These are phyloP conservation scores for Stylophora pistillata DNA, from an alignment of 64 coral and sea anemone species.

Conservation along the genomic window DNA sequence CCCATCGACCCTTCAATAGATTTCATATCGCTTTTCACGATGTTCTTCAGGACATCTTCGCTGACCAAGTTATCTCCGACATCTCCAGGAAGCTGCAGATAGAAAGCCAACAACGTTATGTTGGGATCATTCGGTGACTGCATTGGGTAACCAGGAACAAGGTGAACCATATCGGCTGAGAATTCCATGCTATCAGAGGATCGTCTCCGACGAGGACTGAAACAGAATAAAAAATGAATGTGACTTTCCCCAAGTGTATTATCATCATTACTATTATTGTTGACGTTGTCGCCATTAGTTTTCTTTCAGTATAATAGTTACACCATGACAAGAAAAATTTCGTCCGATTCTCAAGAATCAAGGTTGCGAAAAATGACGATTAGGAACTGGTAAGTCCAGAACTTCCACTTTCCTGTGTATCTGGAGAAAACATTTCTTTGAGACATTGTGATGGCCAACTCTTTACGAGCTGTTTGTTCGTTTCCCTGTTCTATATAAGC, in stretches of 20 bases:
- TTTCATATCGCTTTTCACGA: neutral
- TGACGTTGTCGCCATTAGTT: neutral
- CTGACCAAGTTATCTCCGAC: neutral
- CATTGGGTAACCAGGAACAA: constrained; percentile 31
- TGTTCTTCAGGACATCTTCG: neutral
- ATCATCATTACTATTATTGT: neutral
- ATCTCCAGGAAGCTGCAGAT: neutral
- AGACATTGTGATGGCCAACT: no score
- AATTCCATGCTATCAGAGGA: neutral
- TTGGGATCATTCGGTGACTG: neutral
- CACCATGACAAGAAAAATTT: no score
- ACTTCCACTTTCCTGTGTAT: no score
- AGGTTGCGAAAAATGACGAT: no score
- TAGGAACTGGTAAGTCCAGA: no score
- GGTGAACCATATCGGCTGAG: constrained; percentile 11
- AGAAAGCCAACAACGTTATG: neutral
- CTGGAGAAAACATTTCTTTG: no score
- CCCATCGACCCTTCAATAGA: neutral
- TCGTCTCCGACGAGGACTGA: neutral
- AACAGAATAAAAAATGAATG: neutral
- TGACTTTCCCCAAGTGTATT: no score
- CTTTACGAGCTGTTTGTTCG: no score
- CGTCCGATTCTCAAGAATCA: no score
- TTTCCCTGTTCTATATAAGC: no score
- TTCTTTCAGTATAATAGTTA: neutral